Evolutionary conservation across 2,113 vertebrate species (phyloP).

Genomic region (Gobiocypris rarus): DNA sequence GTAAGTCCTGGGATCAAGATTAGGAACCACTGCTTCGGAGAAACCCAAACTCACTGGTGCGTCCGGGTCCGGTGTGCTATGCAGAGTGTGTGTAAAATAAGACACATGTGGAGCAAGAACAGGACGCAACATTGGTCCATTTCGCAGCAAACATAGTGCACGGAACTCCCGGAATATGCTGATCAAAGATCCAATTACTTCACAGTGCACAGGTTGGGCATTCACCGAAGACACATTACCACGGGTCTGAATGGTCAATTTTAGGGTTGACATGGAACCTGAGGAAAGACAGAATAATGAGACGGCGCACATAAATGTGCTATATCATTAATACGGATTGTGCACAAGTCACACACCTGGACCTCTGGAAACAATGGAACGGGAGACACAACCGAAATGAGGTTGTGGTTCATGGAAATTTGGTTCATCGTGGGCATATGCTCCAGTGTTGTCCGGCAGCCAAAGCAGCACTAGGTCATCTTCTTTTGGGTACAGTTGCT

Average conservation of each 20-base stretch:
- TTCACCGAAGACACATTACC: slow-evolving; percentile 72
- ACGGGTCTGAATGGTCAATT: slow-evolving; percentile 76
- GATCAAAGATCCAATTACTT: slow-evolving; percentile 80
- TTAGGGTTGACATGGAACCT: slow-evolving; percentile 71
- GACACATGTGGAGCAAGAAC: slow-evolving; percentile 73
- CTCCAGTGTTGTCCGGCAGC: slow-evolving; percentile 65
- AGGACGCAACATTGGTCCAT: slow-evolving; percentile 71
- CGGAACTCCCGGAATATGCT: slow-evolving; percentile 76
- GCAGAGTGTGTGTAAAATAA: slow-evolving; percentile 71
- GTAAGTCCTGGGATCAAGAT: background rate
- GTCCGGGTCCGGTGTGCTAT: background rate
- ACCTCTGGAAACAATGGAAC: slow-evolving; percentile 44
- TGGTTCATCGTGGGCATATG: slow-evolving; percentile 55
- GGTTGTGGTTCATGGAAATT: background rate
- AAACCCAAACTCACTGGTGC: slow-evolving; percentile 51
- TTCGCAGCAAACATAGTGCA: slow-evolving; percentile 74
- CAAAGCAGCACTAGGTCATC: slow-evolving; percentile 82
- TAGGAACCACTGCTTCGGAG: background rate
- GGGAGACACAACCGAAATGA: slow-evolving; percentile 75
- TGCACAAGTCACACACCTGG: slow-evolving; percentile 6
- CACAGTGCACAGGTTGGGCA: slow-evolving; percentile 72
- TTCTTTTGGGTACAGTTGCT: slow-evolving; percentile 82
- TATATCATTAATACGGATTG: no score
- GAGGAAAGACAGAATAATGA: slow-evolving; percentile 2
- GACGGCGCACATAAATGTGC: background rate